phyloP scores from a whole-genome alignment of 2,113 vertebrate species.

The Serilophus lunatus region DNA sequence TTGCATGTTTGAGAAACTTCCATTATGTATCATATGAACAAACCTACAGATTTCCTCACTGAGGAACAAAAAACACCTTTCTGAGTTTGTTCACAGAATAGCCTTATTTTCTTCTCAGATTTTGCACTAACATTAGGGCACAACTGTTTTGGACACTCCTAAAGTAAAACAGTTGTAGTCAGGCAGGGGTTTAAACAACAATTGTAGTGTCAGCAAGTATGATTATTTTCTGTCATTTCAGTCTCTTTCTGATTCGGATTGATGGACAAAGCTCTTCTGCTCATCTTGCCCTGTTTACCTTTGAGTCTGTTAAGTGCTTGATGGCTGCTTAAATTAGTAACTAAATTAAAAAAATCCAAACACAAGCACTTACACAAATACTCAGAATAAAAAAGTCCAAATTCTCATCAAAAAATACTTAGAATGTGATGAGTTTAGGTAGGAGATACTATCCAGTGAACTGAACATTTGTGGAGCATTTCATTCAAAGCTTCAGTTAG shows the following conservation, averaged over 20 bases:
- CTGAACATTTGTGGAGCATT: not conserved
- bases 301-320: not conserved
- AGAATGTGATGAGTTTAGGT: fast-evolving
- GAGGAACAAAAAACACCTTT: not conserved
- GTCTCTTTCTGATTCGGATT: not conserved
- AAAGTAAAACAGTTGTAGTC: not conserved
- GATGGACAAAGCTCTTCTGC: not conserved
- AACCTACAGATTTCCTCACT: not conserved
- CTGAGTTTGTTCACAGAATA: not conserved
- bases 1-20: not conserved
- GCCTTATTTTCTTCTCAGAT: not conserved
- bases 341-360: not conserved
- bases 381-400: not conserved
- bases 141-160: not conserved
- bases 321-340: not conserved
- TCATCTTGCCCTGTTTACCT: not conserved
- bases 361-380: not conserved
- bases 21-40: not conserved
- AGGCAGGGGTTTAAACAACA: not conserved
- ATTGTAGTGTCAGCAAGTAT: not conserved
- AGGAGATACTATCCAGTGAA: not conserved
- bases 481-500: not conserved
- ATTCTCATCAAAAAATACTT: not conserved
- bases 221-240: not conserved
- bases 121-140: not conserved